Conservation (phyloP, 1,140 invertebrate species). For the Leptonema lineaticorne region DNA sequence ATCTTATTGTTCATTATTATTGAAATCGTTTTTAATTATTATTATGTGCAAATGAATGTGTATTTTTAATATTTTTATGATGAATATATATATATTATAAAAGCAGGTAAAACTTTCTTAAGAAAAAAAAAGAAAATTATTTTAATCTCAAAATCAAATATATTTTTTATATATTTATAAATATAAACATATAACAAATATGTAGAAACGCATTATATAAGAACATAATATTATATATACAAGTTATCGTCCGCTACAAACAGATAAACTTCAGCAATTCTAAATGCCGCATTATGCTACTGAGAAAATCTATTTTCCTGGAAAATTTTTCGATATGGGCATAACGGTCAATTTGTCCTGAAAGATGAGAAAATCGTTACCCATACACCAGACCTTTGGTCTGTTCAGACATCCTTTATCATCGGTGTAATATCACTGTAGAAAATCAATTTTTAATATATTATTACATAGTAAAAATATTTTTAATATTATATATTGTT, state of each 20-base stretch:
- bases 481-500: neutral
- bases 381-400: neutral
- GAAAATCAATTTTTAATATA: neutral
- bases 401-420: neutral
- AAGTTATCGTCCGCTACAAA: neutral
- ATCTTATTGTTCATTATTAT: no score
- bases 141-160: no score
- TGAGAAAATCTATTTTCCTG: slow-evolving; percentile 16
- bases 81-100: no score
- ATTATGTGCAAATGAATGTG: no score
- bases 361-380: neutral
- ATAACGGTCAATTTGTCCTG: slow-evolving; percentile 17
- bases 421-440: slow-evolving; percentile 1
- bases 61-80: no score
- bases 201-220: no score
- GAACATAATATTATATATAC: neutral
- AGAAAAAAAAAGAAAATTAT: no score
- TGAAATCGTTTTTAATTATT: no score
- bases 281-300: neutral
- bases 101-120: no score
- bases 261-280: neutral
- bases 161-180: no score
- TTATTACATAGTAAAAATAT: neutral
- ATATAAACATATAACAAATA: no score
- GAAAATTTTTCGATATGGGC: slow-evolving; percentile 11